Evolutionary conservation across 1,140 invertebrate genomes (phyloP).

Genomic region (Linepithema humile): DNA sequence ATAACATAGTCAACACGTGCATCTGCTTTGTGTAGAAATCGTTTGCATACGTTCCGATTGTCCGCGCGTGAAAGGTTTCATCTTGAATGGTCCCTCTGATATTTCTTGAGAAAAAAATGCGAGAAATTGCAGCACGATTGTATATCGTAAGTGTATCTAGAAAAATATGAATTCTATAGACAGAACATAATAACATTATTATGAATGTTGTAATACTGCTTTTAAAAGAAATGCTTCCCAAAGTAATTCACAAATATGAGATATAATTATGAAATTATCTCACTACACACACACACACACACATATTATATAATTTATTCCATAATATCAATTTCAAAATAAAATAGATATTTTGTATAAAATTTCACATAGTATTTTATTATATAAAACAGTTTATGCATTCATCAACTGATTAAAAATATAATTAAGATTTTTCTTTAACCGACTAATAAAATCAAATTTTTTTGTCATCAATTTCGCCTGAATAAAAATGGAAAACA

Average conservation of each 20-base stretch:
- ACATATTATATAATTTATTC: too few relatives aligned
- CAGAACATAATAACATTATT: too few relatives aligned
- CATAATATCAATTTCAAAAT: background rate
- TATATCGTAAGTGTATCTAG: background rate
- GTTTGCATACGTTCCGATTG: background rate
- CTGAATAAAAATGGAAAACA: background rate
- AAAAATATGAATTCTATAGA: too few relatives aligned
- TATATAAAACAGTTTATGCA: background rate
- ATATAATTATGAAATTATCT: background rate
- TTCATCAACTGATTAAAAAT: background rate
- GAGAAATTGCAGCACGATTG: background rate
- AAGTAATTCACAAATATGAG: constrained; percentile 1
- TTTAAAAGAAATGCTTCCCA: background rate
- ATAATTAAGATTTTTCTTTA: background rate
- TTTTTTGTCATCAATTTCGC: background rate
- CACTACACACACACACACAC: too few relatives aligned
- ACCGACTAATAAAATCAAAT: background rate
- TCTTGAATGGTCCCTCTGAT: constrained; percentile 2
- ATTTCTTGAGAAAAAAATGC: background rate
- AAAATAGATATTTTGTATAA: background rate
- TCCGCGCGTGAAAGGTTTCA: background rate
- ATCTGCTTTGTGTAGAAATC: constrained; percentile 33
- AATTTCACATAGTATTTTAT: background rate
- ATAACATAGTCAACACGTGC: constrained; percentile 15
- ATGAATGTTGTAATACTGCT: background rate